A percentile compares a stretch with the other conserved stretches of the same genome.
phyloP scores from a whole-genome alignment of 2,113 vertebrate species.

The Sterrhoptilus dennistouni region DNA sequence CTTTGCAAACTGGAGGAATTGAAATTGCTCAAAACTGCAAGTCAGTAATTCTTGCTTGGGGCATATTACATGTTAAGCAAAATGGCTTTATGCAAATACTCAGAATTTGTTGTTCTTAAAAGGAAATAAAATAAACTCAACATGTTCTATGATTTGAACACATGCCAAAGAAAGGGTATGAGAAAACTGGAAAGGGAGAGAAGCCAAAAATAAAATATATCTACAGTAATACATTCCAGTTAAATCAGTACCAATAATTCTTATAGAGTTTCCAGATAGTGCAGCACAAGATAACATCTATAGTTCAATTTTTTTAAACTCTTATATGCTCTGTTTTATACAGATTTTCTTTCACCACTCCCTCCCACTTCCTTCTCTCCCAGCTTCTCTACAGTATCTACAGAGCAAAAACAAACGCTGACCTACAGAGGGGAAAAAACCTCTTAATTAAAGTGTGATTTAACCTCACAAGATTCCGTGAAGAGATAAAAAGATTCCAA shows the following conservation, averaged over 20 bases:
- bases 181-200: conserved; percentile 25
- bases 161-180: conserved; percentile 32
- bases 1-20: neutral
- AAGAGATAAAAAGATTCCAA: conserved; percentile 36
- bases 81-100: neutral
- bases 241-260: conserved; percentile 50
- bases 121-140: conserved; percentile 15
- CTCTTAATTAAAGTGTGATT: neutral
- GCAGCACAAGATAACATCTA: conserved; percentile 13
- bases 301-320: neutral
- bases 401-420: conserved; percentile 15
- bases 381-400: neutral
- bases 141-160: neutral
- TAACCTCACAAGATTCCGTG: neutral
- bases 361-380: neutral
- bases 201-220: conserved; percentile 50
- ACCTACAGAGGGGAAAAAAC: neutral
- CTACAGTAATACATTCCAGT: conserved; percentile 25
- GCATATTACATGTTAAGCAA: neutral
- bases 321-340: neutral
- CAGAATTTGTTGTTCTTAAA: conserved; percentile 14
- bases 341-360: neutral
- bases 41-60: neutral
- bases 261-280: neutral
- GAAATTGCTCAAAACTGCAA: neutral